These are phyloP conservation scores for Atta colombica DNA, from an alignment of 1,140 invertebrate species.

Conservation along the genomic window DNA sequence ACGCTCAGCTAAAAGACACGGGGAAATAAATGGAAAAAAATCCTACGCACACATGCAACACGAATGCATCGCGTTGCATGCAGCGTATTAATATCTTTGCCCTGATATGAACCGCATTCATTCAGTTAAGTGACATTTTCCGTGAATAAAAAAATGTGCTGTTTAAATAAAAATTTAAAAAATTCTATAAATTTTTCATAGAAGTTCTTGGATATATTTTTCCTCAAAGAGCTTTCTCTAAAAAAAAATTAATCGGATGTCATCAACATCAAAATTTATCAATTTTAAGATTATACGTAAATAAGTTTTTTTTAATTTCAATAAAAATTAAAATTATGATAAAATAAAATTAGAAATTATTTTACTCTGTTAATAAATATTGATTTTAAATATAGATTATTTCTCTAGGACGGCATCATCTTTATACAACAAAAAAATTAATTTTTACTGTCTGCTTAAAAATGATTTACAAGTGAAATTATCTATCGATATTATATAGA, in stretches of 20 bases:
- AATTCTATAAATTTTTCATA: not conserved
- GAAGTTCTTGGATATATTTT: not conserved
- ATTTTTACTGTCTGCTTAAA: too few species aligned
- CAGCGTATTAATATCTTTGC: slow-evolving; percentile 31
- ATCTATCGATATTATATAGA: too few species aligned
- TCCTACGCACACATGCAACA: slow-evolving; percentile 10
- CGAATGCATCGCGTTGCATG: slow-evolving; percentile 40
- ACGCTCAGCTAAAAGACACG: not conserved
- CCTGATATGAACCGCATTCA: not conserved
- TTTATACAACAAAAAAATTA: too few species aligned
- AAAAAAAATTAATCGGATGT: not conserved
- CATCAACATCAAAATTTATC: not conserved
- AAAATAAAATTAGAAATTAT: not conserved
- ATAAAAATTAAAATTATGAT: not conserved
- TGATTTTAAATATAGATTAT: not conserved
- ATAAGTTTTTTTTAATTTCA: not conserved
- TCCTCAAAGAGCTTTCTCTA: not conserved
- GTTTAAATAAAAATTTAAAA: slow-evolving; percentile 33
- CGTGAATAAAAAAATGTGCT: not conserved
- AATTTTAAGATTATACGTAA: not conserved
- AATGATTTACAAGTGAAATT: too few species aligned
- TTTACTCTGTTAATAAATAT: not conserved
- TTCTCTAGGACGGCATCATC: too few species aligned
- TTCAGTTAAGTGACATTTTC: slow-evolving; percentile 36
- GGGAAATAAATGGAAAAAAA: slow-evolving; percentile 41